phyloP scores from a whole-genome alignment of 2,888 invertebrate genomes.

The Lasius platythorax region DNA sequence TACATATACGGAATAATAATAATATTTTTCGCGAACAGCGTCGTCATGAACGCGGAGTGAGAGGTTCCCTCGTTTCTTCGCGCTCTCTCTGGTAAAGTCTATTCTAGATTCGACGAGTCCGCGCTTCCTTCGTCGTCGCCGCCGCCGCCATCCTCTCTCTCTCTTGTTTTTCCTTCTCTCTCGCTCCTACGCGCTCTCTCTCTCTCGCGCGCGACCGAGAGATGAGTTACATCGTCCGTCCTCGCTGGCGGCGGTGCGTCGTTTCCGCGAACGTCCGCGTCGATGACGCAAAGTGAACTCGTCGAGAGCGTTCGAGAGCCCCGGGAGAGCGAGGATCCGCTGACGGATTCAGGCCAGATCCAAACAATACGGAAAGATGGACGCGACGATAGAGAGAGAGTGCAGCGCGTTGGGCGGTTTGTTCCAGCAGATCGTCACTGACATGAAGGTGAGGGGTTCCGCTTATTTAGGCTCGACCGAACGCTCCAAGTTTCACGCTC shows the following conservation, averaged over 20 bases:
- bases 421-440: slow-evolving; percentile 97
- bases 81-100: too few species aligned
- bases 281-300: slow-evolving; percentile 67
- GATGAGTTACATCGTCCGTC: slow-evolving; percentile 21
- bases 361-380: slow-evolving; percentile 86
- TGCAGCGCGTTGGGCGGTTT: slow-evolving; percentile 96
- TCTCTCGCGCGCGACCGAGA: not conserved
- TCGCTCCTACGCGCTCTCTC: too few species aligned
- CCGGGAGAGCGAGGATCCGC: not conserved
- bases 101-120: too few species aligned
- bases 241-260: slow-evolving; percentile 37
- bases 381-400: slow-evolving; percentile 92
- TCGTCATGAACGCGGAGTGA: too few species aligned
- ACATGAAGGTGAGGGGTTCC: slow-evolving; percentile 94
- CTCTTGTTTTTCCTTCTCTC: too few species aligned
- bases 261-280: slow-evolving; percentile 49
- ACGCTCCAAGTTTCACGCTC: not conserved
- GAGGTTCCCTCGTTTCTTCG: too few species aligned
- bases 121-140: too few species aligned
- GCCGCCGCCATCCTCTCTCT: too few species aligned
- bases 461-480: slow-evolving; percentile 7
- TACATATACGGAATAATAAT: too few species aligned
- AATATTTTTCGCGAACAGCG: too few species aligned
- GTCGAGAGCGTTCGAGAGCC: not conserved
- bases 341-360: not conserved